Evolutionary conservation across 2,113 vertebrate genomes (phyloP).

Genomic region (Murina feae): DNA sequence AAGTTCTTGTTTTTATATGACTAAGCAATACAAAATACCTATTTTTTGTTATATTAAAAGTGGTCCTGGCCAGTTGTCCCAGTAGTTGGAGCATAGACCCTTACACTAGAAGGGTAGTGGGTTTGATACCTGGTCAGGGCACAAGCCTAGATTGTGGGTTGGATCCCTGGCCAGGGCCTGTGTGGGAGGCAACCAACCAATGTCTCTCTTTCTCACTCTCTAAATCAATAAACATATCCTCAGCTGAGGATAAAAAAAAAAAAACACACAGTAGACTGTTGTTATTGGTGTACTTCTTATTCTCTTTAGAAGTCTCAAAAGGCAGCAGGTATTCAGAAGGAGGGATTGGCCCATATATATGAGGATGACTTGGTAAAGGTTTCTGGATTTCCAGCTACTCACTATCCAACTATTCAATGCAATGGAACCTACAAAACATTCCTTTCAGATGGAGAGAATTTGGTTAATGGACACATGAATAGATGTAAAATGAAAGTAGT

Average conservation of each 20-base stretch:
- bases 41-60: not conserved
- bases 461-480: not conserved
- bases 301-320: not conserved
- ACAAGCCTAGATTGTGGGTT: not conserved
- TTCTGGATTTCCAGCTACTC: not conserved
- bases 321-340: not conserved
- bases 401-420: not conserved
- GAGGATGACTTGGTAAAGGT: not conserved
- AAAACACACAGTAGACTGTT: not conserved
- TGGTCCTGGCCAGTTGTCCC: not conserved
- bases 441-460: not conserved
- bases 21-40: not conserved
- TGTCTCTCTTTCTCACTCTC: not conserved
- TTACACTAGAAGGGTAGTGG: not conserved
- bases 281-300: not conserved
- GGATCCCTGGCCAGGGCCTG: too few species aligned
- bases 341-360: too few species aligned
- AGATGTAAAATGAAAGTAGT: not conserved
- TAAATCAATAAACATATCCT: not conserved
- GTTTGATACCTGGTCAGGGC: not conserved
- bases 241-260: not conserved
- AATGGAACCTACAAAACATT: not conserved
- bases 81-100: not conserved
- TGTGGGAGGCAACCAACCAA: not conserved
- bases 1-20: not conserved